A percentile compares a stretch with the other conserved stretches of the same genome.
Evolutionary conservation across 2,888 invertebrate species (phyloP).

Genomic region (Netelia inedita): DNA sequence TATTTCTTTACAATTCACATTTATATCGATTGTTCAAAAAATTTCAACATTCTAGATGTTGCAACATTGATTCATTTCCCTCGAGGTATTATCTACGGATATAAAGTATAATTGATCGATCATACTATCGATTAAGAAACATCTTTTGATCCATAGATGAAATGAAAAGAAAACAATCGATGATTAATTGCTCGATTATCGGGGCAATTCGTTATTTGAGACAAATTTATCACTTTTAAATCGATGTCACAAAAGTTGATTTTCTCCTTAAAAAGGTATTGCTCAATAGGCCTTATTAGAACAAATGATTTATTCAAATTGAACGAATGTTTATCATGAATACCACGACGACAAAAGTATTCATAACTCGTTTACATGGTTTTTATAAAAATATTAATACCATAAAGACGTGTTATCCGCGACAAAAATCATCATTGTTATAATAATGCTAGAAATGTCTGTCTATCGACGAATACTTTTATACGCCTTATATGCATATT

Average conservation of each 20-base stretch:
- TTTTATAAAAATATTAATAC: neutral
- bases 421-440: neutral
- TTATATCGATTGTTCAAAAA: too few species aligned
- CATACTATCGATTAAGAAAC: too few species aligned
- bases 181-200: neutral
- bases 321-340: neutral
- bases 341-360: neutral
- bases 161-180: neutral
- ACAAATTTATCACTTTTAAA: neutral
- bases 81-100: too few species aligned
- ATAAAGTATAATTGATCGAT: too few species aligned
- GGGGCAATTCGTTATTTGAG: too few species aligned
- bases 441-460: neutral
- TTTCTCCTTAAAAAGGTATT: neutral
- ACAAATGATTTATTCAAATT: neutral
- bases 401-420: neutral
- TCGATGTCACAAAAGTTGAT: neutral
- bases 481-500: conserved; percentile 1
- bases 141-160: too few species aligned
- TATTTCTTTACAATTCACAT: too few species aligned
- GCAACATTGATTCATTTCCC: too few species aligned
- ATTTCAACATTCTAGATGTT: too few species aligned
- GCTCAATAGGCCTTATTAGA: neutral
- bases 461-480: neutral
- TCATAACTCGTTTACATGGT: neutral